These are phyloP conservation scores for Xylocampa areola DNA, from an alignment of 2,888 invertebrate genomes.

Conservation along the genomic window DNA sequence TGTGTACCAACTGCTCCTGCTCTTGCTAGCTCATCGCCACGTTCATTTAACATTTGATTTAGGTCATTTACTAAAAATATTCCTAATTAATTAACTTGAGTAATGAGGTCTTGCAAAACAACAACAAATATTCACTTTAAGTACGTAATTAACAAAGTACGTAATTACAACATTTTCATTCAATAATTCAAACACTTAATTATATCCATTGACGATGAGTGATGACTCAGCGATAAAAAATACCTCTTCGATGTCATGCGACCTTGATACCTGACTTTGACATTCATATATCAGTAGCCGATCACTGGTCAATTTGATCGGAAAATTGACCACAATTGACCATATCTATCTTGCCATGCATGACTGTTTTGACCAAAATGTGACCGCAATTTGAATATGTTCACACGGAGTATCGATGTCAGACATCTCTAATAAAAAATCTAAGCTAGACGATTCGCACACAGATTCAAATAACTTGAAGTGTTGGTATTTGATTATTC, in stretches of 20 bases:
- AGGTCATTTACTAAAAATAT: no score
- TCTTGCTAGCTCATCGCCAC: no score
- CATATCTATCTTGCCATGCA: conserved; percentile 49
- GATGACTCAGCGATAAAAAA: conserved; percentile 23
- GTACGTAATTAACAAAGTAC: not conserved
- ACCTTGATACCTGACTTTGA: conserved; percentile 64
- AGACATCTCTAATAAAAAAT: conserved; percentile 31
- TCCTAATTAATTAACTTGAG: no score
- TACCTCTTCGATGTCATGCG: conserved; percentile 29
- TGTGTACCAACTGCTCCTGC: no score
- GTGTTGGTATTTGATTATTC: conserved; percentile 10
- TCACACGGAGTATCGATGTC: conserved; percentile 55
- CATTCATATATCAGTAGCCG: conserved; percentile 54
- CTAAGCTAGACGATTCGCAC: conserved; percentile 29
- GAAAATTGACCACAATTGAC: conserved; percentile 65
- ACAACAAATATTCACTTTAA: conserved; percentile 15
- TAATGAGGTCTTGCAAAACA: no score
- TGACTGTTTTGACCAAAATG: conserved; percentile 48
- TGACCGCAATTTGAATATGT: conserved; percentile 53
- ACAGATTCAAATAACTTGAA: conserved; percentile 15
- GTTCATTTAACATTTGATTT: no score
- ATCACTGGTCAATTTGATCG: conserved; percentile 56
- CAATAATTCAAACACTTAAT: conserved; percentile 12
- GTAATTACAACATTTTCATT: conserved; percentile 16
- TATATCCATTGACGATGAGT: conserved; percentile 10